A percentile compares a stretch with the other conserved stretches of the same genome.
Evolutionary conservation across 2,888 invertebrate species (phyloP).

Genomic region (Sphaerophoria taeniata): DNA sequence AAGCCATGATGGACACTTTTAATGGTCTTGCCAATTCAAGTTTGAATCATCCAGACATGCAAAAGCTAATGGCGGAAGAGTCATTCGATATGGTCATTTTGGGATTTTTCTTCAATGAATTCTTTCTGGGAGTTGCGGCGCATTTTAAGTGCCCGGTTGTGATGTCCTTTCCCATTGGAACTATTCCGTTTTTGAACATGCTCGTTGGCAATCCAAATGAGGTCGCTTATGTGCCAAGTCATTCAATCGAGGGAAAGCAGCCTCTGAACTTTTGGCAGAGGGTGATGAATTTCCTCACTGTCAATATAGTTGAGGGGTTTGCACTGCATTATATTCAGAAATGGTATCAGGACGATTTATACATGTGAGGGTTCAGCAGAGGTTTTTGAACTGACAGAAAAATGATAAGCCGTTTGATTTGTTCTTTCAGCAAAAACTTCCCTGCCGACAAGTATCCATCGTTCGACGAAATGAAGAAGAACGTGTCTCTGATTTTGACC

Average conservation of each 20-base stretch:
- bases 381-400: not conserved
- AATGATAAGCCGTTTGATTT: not conserved
- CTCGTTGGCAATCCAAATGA: slow-evolving; percentile 78
- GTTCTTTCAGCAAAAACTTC: slow-evolving; percentile 75
- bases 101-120: slow-evolving; percentile 74
- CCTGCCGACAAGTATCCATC: slow-evolving; percentile 77
- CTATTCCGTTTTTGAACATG: slow-evolving; percentile 75
- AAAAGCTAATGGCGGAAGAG: slow-evolving; percentile 67
- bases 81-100: slow-evolving; percentile 75
- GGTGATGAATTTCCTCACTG: slow-evolving; percentile 74
- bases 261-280: slow-evolving; percentile 77
- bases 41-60: slow-evolving; percentile 50
- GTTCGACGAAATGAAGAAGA: slow-evolving; percentile 76
- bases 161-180: slow-evolving; percentile 77
- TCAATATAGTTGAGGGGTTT: not conserved
- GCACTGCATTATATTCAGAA: not conserved
- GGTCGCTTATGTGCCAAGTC: slow-evolving; percentile 76
- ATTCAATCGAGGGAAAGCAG: slow-evolving; percentile 48
- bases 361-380: slow-evolving; percentile 13
- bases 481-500: slow-evolving; percentile 77
- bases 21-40: slow-evolving; percentile 29
- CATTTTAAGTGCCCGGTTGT: slow-evolving; percentile 80
- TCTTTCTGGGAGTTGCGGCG: slow-evolving; percentile 79
- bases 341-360: not conserved
- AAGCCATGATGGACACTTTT: not conserved